These are phyloP conservation scores for Dicyrtomina minuta DNA, from an alignment of 2,888 invertebrate genomes.

Conservation along the genomic window DNA sequence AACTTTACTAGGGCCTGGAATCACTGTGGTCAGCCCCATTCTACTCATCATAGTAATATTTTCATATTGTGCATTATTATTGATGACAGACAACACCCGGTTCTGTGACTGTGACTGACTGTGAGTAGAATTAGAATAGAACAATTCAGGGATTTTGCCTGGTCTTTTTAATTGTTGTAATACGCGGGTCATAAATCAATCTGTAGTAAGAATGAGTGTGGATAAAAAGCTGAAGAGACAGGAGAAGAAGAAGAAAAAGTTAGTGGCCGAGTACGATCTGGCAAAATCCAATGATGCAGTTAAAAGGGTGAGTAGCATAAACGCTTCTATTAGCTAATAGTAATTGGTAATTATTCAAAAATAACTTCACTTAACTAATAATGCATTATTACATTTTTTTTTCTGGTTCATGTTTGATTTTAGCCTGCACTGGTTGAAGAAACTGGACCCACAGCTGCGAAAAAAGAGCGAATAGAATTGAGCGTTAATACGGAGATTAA, in stretches of 20 bases:
- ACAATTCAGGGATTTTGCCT: too few relatives aligned
- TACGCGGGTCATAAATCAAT: too few relatives aligned
- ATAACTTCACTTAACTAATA: background rate
- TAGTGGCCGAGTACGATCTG: constrained; percentile 46
- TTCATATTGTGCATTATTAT: too few relatives aligned
- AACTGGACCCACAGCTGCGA: constrained; percentile 23
- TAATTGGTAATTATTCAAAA: background rate
- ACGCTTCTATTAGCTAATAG: background rate
- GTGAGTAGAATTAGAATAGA: too few relatives aligned
- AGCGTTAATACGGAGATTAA: background rate
- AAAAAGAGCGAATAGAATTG: constrained; percentile 19
- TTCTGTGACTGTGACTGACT: too few relatives aligned
- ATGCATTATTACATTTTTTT: constrained; percentile 2
- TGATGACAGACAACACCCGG: too few relatives aligned
- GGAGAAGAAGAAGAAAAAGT: constrained; percentile 40
- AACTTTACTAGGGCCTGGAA: too few relatives aligned
- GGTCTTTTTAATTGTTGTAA: too few relatives aligned
- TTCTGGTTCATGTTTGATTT: constrained; percentile 18
- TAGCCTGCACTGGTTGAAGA: constrained; percentile 41
- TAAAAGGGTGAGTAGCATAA: constrained; percentile 35
- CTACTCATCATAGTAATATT: too few relatives aligned
- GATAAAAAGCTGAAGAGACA: constrained; percentile 29
- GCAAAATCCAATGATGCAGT: constrained; percentile 38
- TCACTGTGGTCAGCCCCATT: too few relatives aligned
- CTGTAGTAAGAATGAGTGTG: too few relatives aligned